A percentile compares a stretch with the other conserved stretches of the same genome.
Conservation (phyloP, 2,888 invertebrate species). For the Eulithis prunata region DNA sequence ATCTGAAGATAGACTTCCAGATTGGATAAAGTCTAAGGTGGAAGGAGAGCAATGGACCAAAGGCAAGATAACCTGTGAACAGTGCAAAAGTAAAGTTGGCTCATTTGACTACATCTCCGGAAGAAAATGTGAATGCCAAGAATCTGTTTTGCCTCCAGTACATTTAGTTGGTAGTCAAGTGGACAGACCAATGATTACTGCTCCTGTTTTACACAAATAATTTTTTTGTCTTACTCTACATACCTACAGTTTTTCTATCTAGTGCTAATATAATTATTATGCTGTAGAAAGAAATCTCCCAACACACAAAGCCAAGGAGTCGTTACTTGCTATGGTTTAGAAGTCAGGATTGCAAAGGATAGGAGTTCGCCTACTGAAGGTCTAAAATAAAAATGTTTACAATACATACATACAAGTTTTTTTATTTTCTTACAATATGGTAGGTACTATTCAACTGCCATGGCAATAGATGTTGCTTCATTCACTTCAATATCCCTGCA, state of each 20-base stretch:
- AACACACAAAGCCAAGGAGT: background rate
- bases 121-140: conserved; percentile 85
- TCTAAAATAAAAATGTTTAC: conserved; percentile 14
- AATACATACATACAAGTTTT: conserved; percentile 32
- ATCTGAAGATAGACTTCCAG: conserved; percentile 82
- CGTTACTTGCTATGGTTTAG: background rate
- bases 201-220: conserved; percentile 7
- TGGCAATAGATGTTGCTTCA: conserved; percentile 56
- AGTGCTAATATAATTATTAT: background rate
- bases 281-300: background rate
- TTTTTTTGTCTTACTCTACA: background rate
- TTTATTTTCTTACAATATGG: conserved; percentile 23
- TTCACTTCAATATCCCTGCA: conserved; percentile 89
- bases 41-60: conserved; percentile 86
- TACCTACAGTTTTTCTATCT: background rate
- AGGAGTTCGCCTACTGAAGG: background rate
- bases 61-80: conserved; percentile 86
- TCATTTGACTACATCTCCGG: conserved; percentile 88
- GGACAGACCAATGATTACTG: conserved; percentile 70
- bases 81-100: conserved; percentile 86
- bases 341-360: background rate
- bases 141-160: conserved; percentile 82
- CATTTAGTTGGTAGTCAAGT: conserved; percentile 87
- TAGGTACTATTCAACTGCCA: conserved; percentile 66
- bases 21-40: conserved; percentile 82